Evolutionary conservation across 2,797 vertebrate species (phyloP).

Genomic region (Toxotes lorentzi): DNA sequence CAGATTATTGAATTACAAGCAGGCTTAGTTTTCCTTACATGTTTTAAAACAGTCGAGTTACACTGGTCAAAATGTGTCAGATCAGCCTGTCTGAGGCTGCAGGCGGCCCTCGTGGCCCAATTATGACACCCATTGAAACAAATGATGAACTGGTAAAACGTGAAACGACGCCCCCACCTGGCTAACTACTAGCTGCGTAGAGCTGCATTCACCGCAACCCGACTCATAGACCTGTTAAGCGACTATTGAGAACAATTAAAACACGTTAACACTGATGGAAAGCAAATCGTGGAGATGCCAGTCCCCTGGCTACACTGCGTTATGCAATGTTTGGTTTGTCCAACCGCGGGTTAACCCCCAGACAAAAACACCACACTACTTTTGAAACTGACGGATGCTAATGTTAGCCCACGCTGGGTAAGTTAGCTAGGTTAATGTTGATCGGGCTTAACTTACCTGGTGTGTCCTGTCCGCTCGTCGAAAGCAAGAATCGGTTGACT

Average conservation of each 20-base stretch:
- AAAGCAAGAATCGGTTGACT: background rate
- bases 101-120: constrained; percentile 42
- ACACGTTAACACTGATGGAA: background rate
- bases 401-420: constrained; percentile 47
- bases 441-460: constrained; percentile 61
- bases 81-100: background rate
- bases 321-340: background rate
- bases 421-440: constrained; percentile 14
- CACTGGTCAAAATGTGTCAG: constrained; percentile 4
- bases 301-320: background rate
- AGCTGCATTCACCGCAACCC: background rate
- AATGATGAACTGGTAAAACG: background rate
- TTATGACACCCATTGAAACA: constrained; percentile 11
- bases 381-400: constrained; percentile 29
- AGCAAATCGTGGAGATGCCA: background rate
- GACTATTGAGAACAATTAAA: background rate
- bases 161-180: constrained; percentile 51
- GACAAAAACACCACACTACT: background rate
- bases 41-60: background rate
- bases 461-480: constrained; percentile 42
- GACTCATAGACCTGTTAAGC: background rate
- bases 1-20: too few species aligned
- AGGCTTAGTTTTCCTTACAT: background rate
- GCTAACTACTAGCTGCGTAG: fast-evolving
- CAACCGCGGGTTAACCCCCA: background rate